phyloP scores from a whole-genome alignment of 2,888 invertebrate genomes.

The Leucophenga montana region DNA sequence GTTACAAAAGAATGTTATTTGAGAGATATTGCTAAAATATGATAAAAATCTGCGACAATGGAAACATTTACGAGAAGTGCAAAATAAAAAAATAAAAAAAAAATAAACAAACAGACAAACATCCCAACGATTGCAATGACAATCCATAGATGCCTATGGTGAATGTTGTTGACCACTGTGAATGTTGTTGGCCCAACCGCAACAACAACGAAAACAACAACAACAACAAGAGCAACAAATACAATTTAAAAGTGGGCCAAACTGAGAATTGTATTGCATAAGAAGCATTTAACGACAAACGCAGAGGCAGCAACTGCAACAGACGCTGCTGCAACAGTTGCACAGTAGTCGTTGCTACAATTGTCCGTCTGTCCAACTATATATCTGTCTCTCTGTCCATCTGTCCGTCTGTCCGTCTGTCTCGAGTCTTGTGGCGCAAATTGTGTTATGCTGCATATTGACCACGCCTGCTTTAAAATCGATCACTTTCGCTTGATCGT shows the following conservation, averaged over 20 bases:
- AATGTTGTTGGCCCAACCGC: constrained; percentile 34
- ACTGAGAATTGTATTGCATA: constrained; percentile 62
- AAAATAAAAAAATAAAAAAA: constrained; percentile 7
- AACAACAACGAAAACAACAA: constrained; percentile 52
- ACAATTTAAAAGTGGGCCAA: constrained; percentile 58
- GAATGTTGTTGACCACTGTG: constrained; percentile 54
- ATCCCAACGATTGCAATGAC: constrained; percentile 2
- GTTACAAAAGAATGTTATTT: constrained; percentile 18
- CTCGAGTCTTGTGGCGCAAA: constrained; percentile 33
- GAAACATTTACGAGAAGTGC: constrained; percentile 6
- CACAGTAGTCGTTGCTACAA: constrained; percentile 46
- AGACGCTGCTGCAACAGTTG: constrained; percentile 32
- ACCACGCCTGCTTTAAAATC: constrained; percentile 66
- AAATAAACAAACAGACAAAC: neutral
- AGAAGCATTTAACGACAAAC: constrained; percentile 41
- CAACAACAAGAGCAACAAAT: constrained; percentile 42
- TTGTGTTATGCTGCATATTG: constrained; percentile 46
- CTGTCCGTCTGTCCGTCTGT: no score
- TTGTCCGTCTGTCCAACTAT: constrained; percentile 53
- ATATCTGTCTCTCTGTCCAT: constrained; percentile 44
- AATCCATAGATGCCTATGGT: constrained; percentile 34
- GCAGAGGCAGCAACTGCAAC: constrained; percentile 29
- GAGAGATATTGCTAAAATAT: constrained; percentile 5
- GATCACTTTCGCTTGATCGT: constrained; percentile 64
- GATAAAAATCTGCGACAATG: constrained; percentile 27